Base-by-base conservation (phyloP, 2,888 invertebrate genomes). In the Idaea dimidiata region DNA sequence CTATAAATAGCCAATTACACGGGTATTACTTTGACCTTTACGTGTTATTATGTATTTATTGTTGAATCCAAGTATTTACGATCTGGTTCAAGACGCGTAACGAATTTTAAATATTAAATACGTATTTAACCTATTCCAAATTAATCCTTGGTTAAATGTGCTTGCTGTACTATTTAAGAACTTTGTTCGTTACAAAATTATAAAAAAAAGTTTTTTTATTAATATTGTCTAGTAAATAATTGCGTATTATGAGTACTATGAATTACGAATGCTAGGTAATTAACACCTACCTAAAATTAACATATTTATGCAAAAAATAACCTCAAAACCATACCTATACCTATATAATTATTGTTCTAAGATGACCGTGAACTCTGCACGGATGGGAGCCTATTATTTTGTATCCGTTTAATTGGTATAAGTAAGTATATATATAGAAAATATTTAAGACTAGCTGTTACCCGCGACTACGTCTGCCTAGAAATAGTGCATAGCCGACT, bases 301-400 rank as follows among this genome's bases (percentile, higher is more conserved):
- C 43, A 43, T 43, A 43, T 43, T 43, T 14, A 62, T 59, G 33
- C 7, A 62, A 78, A 79, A 73, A 66, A 75, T 73, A 77, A 79
- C 62, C 64, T 67, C 66, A 60, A 43, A 43, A 43, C 43, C 1
- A 24, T 24, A 3, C 24, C 24, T 24, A 24, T 24, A 43, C 10
- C 43, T 8, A 14, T 8, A 14, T 43, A 43, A 43, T 43, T 43
- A 43, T 43, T 14, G 10, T 43, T 43, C 43, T 43, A 43, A 32
- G 14, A 43, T 84, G 86, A 70, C 87, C 88, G 72, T 88, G 88
- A 88, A 86, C 87, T 84, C 84, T 43, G 61, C 64, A 59, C 67
- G 68, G 68, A 73, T 74, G 76, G 72, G 67, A 72, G 70, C 74
- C 74, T 76, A 76, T 73, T 77, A 75, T 74, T 74, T 63, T 72